These are phyloP conservation scores for Arvicanthis niloticus DNA, from an alignment of 2,113 vertebrate species.

Conservation along the genomic window DNA sequence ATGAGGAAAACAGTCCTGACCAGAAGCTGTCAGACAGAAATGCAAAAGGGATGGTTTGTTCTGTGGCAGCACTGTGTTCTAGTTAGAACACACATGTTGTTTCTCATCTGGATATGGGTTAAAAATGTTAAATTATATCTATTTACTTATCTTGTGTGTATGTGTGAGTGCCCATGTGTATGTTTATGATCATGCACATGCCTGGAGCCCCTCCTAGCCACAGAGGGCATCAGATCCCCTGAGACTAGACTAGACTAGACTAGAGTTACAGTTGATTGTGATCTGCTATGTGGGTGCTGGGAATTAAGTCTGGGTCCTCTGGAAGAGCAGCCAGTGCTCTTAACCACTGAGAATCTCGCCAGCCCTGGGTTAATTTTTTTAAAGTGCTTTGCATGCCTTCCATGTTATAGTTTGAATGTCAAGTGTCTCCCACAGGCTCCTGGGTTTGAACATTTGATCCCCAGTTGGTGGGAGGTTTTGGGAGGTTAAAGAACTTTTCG, in stretches of 20 bases:
- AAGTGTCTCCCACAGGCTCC: too few relatives aligned
- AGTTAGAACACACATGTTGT: not conserved
- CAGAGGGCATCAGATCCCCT: not conserved
- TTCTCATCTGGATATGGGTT: not conserved
- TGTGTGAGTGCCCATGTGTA: not conserved
- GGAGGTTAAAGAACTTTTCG: not conserved
- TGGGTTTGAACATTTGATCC: not conserved
- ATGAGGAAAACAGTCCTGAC: not conserved
- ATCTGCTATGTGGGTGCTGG: too few relatives aligned
- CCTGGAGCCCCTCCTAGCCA: not conserved
- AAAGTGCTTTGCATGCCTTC: too few relatives aligned
- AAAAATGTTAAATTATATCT: not conserved
- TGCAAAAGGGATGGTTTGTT: not conserved
- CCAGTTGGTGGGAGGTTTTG: not conserved
- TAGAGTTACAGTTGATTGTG: too few relatives aligned
- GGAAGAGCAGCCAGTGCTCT: too few relatives aligned
- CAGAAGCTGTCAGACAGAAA: not conserved
- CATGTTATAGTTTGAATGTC: too few relatives aligned
- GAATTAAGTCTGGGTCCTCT: too few relatives aligned
- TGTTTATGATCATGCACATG: not conserved
- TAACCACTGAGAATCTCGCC: too few relatives aligned
- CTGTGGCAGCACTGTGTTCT: not conserved
- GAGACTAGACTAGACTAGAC: too few relatives aligned
- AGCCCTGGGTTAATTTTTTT: too few relatives aligned
- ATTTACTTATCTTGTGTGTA: not conserved